Percentiles rank a stretch among this genome's conserved stretches.
phyloP scores from a whole-genome alignment of 2,797 vertebrate genomes.

The Lutjanus campechanus region DNA sequence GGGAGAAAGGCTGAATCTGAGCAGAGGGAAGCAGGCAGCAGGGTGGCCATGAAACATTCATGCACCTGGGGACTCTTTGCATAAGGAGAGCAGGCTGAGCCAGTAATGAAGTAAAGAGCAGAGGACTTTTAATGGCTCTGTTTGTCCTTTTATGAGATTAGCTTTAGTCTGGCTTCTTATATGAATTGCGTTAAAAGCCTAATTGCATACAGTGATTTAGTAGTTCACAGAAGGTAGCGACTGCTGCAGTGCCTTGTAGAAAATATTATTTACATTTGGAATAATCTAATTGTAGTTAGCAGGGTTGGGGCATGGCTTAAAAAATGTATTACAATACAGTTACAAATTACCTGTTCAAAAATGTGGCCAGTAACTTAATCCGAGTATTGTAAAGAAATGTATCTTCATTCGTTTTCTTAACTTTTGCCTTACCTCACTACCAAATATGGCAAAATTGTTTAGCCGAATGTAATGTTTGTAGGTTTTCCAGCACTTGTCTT shows the following conservation, averaged over 20 bases:
- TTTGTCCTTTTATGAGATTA: conserved; percentile 75
- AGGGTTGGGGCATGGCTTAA: too few relatives aligned
- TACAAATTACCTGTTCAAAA: too few relatives aligned
- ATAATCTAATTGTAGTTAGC: conserved; percentile 51
- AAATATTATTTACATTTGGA: conserved; percentile 55
- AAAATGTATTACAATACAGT: too few relatives aligned
- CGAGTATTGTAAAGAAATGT: too few relatives aligned
- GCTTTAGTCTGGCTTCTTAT: conserved; percentile 55
- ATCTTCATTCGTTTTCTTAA: too few relatives aligned
- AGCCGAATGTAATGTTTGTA: too few relatives aligned
- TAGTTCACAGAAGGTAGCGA: background rate
- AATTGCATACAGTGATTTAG: conserved; percentile 60
- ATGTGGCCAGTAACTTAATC: too few relatives aligned
- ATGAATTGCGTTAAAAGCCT: conserved; percentile 64
- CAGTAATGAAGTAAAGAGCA: conserved; percentile 76
- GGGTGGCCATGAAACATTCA: conserved; percentile 83
- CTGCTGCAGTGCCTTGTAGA: conserved; percentile 23
- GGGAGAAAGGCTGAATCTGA: conserved; percentile 53
- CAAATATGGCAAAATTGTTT: too few relatives aligned
- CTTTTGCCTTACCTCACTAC: too few relatives aligned
- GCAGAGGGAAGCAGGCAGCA: conserved; percentile 67
- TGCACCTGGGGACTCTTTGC: conserved; percentile 82
- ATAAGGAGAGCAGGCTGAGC: conserved; percentile 74
- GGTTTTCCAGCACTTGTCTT: too few relatives aligned
- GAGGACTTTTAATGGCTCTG: conserved; percentile 71